Evolutionary conservation across 2,888 invertebrate species (phyloP).

Genomic region (Eucera pruinosa): DNA sequence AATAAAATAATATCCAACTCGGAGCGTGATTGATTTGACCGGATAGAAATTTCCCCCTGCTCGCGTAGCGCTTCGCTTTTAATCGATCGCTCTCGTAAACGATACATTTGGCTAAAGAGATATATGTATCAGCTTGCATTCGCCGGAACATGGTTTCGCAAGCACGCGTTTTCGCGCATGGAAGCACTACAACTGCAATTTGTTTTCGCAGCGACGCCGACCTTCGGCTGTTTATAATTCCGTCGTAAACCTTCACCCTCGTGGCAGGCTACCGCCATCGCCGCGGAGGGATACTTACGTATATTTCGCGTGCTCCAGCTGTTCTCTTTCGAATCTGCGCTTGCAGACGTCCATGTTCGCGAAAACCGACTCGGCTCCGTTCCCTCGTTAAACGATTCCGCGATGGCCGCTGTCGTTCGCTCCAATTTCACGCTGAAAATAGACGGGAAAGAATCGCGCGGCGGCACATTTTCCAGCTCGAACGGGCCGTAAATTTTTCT

Average conservation of each 20-base stretch:
- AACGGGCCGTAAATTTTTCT: not conserved
- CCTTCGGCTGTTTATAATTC: conserved; percentile 55
- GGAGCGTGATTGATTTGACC: too few relatives aligned
- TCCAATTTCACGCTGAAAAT: not conserved
- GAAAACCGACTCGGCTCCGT: not conserved
- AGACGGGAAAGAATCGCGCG: not conserved
- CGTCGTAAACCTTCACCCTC: conserved; percentile 51
- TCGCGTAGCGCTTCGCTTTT: too few relatives aligned
- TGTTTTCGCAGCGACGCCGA: conserved; percentile 39
- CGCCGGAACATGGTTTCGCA: not conserved
- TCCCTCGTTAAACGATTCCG: conserved; percentile 9
- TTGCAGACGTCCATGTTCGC: conserved; percentile 11
- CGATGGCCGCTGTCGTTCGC: not conserved
- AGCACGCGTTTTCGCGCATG: not conserved
- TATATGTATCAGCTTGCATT: too few relatives aligned
- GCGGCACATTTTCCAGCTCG: not conserved
- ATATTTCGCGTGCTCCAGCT: conserved; percentile 24
- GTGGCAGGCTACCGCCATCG: not conserved
- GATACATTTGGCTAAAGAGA: too few relatives aligned
- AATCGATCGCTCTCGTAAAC: too few relatives aligned
- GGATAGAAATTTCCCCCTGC: too few relatives aligned
- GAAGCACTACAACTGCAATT: conserved; percentile 1
- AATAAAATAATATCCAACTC: too few relatives aligned
- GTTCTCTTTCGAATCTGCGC: conserved; percentile 35
- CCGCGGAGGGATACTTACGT: conserved; percentile 32